Percentiles rank a stretch among this genome's conserved stretches.
Evolutionary conservation across 2,888 invertebrate genomes (phyloP).

Genomic region (Lasioglossum calceatum): DNA sequence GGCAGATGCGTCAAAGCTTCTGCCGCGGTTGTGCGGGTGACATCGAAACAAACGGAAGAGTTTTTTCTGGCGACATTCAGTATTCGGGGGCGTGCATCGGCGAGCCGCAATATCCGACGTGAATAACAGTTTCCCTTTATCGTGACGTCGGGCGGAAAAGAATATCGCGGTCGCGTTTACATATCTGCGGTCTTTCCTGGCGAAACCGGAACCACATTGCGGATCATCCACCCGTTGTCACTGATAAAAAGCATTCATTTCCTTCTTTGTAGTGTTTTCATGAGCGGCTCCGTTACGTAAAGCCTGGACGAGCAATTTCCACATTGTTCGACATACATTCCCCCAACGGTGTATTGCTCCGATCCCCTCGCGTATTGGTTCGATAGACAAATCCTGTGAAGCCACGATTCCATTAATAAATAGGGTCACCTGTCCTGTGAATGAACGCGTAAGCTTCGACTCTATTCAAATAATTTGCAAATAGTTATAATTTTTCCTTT

Average conservation of each 20-base stretch:
- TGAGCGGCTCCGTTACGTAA: not conserved
- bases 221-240: conserved; percentile 17
- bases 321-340: not conserved
- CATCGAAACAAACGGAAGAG: not conserved
- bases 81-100: conserved; percentile 22
- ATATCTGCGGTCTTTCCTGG: conserved; percentile 13
- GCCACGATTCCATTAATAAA: not conserved
- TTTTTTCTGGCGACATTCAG: conserved; percentile 7
- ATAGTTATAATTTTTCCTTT: no score
- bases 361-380: not conserved
- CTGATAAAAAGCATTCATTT: conserved; percentile 18
- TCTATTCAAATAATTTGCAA: no score
- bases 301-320: not conserved
- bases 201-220: conserved; percentile 49
- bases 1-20: no score
- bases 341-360: no score
- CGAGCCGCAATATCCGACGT: conserved; percentile 38
- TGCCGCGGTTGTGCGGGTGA: not conserved
- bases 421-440: no score
- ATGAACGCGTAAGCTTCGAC: no score
- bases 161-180: conserved; percentile 42
- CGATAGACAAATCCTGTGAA: no score
- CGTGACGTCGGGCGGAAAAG: conserved; percentile 46
- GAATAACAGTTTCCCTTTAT: conserved; percentile 52
- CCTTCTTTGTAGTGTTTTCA: not conserved